These are phyloP conservation scores for Aphelenchoides besseyi DNA, from an alignment of 1,140 invertebrate species.

Conservation along the genomic window DNA sequence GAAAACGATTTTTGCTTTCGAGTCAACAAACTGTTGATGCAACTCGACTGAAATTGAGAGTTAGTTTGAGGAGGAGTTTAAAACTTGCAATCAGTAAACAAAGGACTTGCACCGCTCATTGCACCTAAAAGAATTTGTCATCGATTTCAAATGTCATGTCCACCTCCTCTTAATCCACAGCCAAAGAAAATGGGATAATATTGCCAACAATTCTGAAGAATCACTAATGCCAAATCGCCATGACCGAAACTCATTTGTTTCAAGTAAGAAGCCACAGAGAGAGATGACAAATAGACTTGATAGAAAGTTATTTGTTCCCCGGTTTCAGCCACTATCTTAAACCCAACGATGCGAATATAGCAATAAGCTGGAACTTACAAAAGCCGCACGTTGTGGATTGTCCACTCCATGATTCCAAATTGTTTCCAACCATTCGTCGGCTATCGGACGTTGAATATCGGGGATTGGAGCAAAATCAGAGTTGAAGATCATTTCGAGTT, in stretches of 20 bases:
- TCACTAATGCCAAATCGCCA: conserved; percentile 37
- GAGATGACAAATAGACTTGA: conserved; percentile 31
- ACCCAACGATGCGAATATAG: background rate
- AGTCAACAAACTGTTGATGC: conserved; percentile 47
- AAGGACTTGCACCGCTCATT: conserved; percentile 42
- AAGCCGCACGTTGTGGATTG: background rate
- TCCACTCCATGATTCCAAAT: conserved; percentile 3
- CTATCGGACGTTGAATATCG: background rate
- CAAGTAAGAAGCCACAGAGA: conserved; percentile 43
- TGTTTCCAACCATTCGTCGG: conserved; percentile 1
- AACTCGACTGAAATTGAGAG: conserved; percentile 42
- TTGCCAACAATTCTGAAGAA: conserved; percentile 48
- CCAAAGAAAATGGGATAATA: conserved; percentile 43
- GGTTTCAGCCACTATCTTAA: conserved; percentile 37
- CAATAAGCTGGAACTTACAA: background rate
- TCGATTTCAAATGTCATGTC: background rate
- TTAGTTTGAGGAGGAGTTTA: background rate
- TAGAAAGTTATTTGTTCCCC: conserved; percentile 25
- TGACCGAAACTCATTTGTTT: conserved; percentile 24
- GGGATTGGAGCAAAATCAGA: background rate
- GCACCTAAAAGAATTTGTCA: conserved; percentile 27
- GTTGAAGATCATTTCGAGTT: conserved; percentile 6
- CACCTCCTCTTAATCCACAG: conserved; percentile 39
- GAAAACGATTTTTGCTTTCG: conserved; percentile 46
- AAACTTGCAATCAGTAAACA: conserved; percentile 45